Evolutionary conservation across 2,888 invertebrate genomes (phyloP).

Genomic region (Tortrix viridana): DNA sequence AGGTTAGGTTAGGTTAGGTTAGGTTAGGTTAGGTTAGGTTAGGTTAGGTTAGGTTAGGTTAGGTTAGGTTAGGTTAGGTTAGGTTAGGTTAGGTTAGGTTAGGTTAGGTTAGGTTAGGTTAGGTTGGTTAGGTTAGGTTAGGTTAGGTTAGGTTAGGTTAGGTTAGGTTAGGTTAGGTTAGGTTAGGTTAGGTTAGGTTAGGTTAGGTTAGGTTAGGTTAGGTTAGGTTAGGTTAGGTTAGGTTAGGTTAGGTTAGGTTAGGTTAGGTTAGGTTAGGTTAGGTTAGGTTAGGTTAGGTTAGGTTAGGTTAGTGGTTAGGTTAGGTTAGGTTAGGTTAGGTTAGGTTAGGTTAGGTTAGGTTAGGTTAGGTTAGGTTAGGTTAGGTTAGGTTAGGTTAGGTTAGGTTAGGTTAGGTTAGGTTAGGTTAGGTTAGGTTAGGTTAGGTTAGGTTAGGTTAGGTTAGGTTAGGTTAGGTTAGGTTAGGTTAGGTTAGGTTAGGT

Average conservation of each 20-base stretch:
- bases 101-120: conserved; percentile 33
- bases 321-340: conserved; percentile 45
- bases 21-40: conserved; percentile 34
- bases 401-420: conserved; percentile 44
- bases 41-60: conserved; percentile 32
- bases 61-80: conserved; percentile 33
- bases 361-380: conserved; percentile 45
- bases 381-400: conserved; percentile 30
- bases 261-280: conserved; percentile 45
- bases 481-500: conserved; percentile 32
- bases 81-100: conserved; percentile 33
- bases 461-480: conserved; percentile 19
- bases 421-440: conserved; percentile 43
- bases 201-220: conserved; percentile 36
- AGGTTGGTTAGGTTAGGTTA: conserved; percentile 38
- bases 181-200: conserved; percentile 35
- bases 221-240: conserved; percentile 37
- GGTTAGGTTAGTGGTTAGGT: conserved; percentile 43
- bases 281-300: conserved; percentile 45
- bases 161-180: conserved; percentile 35
- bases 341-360: conserved; percentile 44
- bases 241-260: conserved; percentile 43
- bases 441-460: conserved; percentile 14
- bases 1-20: conserved; percentile 24
- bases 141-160: conserved; percentile 38